Conservation (phyloP, 2,888 invertebrate species). For the Hymenopus coronatus region DNA sequence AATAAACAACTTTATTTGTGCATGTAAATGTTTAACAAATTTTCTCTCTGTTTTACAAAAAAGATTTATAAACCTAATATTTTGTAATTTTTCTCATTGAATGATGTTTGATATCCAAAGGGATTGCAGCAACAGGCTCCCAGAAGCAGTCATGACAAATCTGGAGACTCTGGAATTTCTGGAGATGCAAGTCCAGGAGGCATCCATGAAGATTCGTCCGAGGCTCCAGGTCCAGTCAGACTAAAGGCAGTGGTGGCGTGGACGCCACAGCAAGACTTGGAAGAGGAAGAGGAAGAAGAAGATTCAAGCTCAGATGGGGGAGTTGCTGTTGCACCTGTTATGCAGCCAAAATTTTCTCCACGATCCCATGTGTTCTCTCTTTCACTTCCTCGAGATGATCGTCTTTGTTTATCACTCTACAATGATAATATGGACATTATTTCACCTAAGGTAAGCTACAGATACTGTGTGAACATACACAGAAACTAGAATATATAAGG, state of each 20-base stretch:
- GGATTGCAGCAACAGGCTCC: constrained; percentile 28
- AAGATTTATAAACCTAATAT: background rate
- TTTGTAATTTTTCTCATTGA: background rate
- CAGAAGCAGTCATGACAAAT: constrained; percentile 60
- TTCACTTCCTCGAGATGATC: constrained; percentile 68
- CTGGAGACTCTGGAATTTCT: constrained; percentile 81
- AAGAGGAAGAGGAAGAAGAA: constrained; percentile 55
- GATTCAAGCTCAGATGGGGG: constrained; percentile 49
- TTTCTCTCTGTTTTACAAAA: too few species aligned
- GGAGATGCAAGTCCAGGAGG: constrained; percentile 66
- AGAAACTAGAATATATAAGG: too few species aligned
- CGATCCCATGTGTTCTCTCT: constrained; percentile 69
- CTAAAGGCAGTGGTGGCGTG: constrained; percentile 51
- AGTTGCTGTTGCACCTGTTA: background rate
- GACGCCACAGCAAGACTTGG: constrained; percentile 87
- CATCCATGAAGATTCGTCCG: constrained; percentile 42
- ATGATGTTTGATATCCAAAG: background rate
- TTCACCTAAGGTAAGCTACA: constrained; percentile 37
- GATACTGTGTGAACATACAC: too few species aligned
- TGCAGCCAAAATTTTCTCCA: constrained; percentile 46
- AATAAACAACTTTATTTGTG: too few species aligned
- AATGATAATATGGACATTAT: constrained; percentile 40
- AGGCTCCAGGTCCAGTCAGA: constrained; percentile 32
- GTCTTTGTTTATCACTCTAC: constrained; percentile 48
- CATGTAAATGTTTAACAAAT: too few species aligned